Evolutionary conservation across 2,113 vertebrate genomes (phyloP).

Genomic region (Leucopsar rothschildi): DNA sequence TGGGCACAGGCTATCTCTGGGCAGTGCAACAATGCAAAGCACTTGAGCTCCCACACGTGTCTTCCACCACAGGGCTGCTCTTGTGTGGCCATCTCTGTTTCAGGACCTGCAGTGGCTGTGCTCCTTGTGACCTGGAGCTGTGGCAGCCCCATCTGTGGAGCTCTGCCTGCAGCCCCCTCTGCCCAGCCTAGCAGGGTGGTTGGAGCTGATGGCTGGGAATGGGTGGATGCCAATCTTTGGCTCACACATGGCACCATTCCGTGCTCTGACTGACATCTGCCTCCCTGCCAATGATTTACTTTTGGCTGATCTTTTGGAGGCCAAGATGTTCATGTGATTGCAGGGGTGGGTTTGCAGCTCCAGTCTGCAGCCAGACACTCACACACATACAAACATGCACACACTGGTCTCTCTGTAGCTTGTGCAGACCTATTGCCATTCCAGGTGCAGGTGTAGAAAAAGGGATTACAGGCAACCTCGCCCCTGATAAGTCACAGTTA

Average conservation of each 20-base stretch:
- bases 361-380: background rate
- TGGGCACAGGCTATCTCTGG: background rate
- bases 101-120: background rate
- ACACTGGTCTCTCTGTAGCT: background rate
- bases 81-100: background rate
- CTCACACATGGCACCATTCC: accelerated
- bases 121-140: background rate
- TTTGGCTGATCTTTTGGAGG: background rate
- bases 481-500: too few species aligned
- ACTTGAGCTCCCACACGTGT: accelerated
- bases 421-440: background rate
- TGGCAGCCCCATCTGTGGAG: background rate
- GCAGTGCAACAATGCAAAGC: background rate
- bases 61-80: background rate
- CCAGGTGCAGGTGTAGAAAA: too few species aligned
- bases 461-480: too few species aligned
- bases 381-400: background rate
- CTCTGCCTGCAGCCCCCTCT: background rate
- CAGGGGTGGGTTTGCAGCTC: background rate
- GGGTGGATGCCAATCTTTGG: background rate
- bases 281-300: background rate
- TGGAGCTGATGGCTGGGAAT: background rate
- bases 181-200: background rate
- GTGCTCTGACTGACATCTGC: background rate
- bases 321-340: background rate